Base-by-base conservation (phyloP, 2,113 vertebrate genomes). In the Calcarius ornatus region DNA sequence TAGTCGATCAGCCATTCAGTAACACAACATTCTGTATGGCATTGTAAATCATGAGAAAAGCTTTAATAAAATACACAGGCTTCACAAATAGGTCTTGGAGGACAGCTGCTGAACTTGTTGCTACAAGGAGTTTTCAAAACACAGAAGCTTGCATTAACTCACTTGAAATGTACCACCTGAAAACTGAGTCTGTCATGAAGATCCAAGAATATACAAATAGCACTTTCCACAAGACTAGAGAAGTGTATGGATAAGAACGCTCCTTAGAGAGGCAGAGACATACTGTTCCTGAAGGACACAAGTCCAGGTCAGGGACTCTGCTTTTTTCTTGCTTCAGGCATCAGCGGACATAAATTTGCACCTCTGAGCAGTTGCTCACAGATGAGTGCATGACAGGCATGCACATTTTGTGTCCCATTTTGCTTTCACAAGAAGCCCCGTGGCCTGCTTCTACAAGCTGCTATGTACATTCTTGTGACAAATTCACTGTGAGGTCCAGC, bases 401-500 rank as follows among this genome's bases (percentile, higher is more conserved):
- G 70, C 23, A 78, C 2, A 4, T 64, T 91, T 54, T 40, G 10
- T 40, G 50, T 59, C 65, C 38, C 51, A 12, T 13, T 92, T 90
- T 60, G 19, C 65, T 83, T 80, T 66, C 27, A n/a, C 1, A 25
- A 66, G 70, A 77, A 85, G 48, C 48, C 66, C 45, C 0, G 1
- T 31, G 84, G 50, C 45, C 61, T 59, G 50, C 35, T 95, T 80
- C 87, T 69, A 24, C 84, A 91, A 65, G 57, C 57, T 43, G 54
- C 65, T 81, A 4, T 48, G 73, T 33, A 68, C 48, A 45, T 33
- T 43, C 72, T 68, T 6, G 1, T 65, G 70, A 85, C 6, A 3
- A 91, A 94, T 86, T 70, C 94, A 59, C 50, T 47, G 68, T 56
- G 90, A 70, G 75, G 90, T 93, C 81, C 77, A 53, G 69, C 53